phyloP scores from a whole-genome alignment of 2,888 invertebrate genomes.

The Xanthia icteritia region DNA sequence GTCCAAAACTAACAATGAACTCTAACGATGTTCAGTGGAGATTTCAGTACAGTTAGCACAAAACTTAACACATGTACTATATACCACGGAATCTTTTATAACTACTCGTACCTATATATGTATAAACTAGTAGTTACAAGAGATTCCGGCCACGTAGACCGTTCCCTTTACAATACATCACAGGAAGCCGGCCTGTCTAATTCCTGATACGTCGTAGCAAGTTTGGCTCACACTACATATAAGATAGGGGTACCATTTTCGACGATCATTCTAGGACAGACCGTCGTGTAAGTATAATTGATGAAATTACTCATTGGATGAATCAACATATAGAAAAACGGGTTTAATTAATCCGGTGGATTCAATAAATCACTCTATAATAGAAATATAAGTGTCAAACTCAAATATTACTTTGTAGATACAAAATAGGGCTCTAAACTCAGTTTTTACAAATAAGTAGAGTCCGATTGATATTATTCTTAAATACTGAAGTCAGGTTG shows the following conservation, averaged over 20 bases:
- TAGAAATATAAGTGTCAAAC: background rate
- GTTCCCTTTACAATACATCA: slow-evolving; percentile 73
- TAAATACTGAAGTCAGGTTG: background rate
- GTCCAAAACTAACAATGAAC: background rate
- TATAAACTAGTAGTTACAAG: background rate
- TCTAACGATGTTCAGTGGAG: background rate
- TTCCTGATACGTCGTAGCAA: slow-evolving; percentile 68
- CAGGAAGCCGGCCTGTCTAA: slow-evolving; percentile 71
- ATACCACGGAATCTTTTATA: too few relatives aligned
- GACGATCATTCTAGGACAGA: slow-evolving; percentile 24
- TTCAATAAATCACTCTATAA: too few relatives aligned
- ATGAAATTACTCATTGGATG: background rate
- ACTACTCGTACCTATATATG: background rate
- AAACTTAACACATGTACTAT: slow-evolving; percentile 13
- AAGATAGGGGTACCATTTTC: slow-evolving; percentile 20
- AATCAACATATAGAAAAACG: background rate
- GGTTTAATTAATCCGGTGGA: background rate
- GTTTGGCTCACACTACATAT: slow-evolving; percentile 54
- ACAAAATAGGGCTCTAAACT: background rate
- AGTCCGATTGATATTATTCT: background rate
- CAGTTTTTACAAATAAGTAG: background rate
- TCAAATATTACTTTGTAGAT: background rate
- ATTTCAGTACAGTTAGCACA: slow-evolving; percentile 1
- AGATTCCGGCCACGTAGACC: slow-evolving; percentile 59
- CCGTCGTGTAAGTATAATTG: slow-evolving; percentile 3